Evolutionary conservation across 2,113 vertebrate species (phyloP).

Genomic region (Crotalus horridus): DNA sequence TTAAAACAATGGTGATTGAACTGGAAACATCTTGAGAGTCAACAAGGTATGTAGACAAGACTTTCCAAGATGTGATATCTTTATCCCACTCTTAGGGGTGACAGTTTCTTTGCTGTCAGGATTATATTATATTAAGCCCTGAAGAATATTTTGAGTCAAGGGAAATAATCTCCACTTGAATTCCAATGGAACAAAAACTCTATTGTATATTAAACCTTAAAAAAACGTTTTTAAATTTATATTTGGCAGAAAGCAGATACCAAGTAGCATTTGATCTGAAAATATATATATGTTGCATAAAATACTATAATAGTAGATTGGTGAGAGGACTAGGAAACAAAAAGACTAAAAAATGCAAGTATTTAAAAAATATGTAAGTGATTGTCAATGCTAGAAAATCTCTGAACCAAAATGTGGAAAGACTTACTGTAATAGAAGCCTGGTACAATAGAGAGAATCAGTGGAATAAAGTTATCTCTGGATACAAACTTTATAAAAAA

Average conservation of each 20-base stretch:
- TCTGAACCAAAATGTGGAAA: background rate
- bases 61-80: background rate
- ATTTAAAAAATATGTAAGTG: background rate
- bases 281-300: background rate
- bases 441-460: background rate
- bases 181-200: background rate
- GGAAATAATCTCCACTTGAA: background rate
- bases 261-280: background rate
- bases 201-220: background rate
- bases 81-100: background rate
- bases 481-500: background rate
- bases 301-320: background rate
- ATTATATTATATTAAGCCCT: background rate
- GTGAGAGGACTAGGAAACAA: background rate
- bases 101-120: background rate
- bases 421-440: background rate
- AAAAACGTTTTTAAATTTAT: background rate
- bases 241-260: background rate
- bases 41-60: background rate
- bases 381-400: background rate
- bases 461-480: background rate
- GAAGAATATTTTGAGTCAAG: background rate
- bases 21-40: background rate
- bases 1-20: background rate
- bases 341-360: background rate